These are phyloP conservation scores for Physocephala rufipes DNA, from an alignment of 2,888 invertebrate species.

Conservation along the genomic window DNA sequence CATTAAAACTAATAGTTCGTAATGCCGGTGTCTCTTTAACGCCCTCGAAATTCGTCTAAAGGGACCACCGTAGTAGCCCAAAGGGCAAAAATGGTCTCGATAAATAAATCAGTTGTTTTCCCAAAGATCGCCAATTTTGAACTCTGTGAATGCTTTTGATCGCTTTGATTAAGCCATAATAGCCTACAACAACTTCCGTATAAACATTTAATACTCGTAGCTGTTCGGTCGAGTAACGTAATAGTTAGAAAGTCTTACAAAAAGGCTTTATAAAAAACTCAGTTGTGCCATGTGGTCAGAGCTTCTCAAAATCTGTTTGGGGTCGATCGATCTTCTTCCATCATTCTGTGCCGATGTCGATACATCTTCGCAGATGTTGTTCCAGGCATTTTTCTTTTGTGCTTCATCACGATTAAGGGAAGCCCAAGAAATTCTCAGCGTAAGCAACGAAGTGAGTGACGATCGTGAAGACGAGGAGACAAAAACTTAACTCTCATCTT, in stretches of 20 bases:
- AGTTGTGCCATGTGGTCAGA: constrained; percentile 24
- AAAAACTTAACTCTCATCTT: constrained; percentile 3
- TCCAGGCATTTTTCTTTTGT: constrained; percentile 1
- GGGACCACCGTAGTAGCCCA: no score
- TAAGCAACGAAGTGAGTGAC: constrained; percentile 34
- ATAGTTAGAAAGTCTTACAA: constrained; percentile 5
- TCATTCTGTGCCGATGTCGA: neutral
- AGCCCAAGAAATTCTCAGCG: constrained; percentile 30
- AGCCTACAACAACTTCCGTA: no score
- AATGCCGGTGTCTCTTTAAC: neutral
- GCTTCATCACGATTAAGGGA: constrained; percentile 25
- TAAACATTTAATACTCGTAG: no score
- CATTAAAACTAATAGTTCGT: no score
- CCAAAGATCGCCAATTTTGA: no score
- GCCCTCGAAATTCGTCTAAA: neutral
- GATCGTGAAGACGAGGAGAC: constrained; percentile 16
- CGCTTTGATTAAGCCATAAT: no score
- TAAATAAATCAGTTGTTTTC: no score
- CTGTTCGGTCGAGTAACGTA: neutral
- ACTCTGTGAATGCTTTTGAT: no score
- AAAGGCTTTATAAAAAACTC: neutral
- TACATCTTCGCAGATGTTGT: neutral
- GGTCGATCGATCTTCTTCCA: no score
- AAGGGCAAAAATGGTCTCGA: no score
- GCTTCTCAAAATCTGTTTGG: neutral